Base-by-base conservation (phyloP, 2,113 vertebrate genomes). In the Hypomesus transpacificus region DNA sequence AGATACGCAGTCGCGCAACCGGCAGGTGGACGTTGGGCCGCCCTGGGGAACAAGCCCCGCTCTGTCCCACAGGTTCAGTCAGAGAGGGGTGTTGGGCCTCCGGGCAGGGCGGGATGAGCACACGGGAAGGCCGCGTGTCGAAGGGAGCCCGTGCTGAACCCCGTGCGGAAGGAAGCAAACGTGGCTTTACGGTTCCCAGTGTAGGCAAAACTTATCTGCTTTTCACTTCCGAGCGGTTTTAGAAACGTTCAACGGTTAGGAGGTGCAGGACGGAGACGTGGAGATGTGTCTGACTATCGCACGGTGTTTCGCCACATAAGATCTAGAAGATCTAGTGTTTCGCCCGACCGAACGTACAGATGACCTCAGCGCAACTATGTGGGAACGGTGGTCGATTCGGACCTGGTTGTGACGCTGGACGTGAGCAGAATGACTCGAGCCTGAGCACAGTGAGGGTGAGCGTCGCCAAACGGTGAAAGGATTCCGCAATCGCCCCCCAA, bases 131-230 rank as follows among this genome's bases (percentile, higher is more conserved):
- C 39, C 39, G 31, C 31, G 3, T 4, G 31, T 34, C 66, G 64
- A 81, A 77, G 72, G 73, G 24, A n/a, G 80, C 73, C 54, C 51
- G 20, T 67, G 69, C 73, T 51, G 26, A 77, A 73, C 17, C 39
- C 64, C 66, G 72, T 76, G 77, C 74, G 39, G 70, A 74, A 74
- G 74, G 82, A 79, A 82, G 80, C 72, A 59, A 82, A 82, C 8
- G 31, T 53, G 74, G 80, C 73, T 84, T 82, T 81, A 73, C 65
- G 65, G 68, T 77, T 76, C 39, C 77, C 53, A 66, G 8, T 22
- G 57, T 66, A 26, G 60, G 60, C 22, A 84, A 77, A 73, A 71
- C 22, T 78, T 76, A 57, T 74, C 70, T 66, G 73, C 34, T 34
- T 78, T 69, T 83, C 62, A 14, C 72, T 69, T 70, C 22, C 52